A percentile compares a stretch with the other conserved stretches of the same genome.
phyloP scores from a whole-genome alignment of 2,888 invertebrate species.

The Charanyca ferruginea region DNA sequence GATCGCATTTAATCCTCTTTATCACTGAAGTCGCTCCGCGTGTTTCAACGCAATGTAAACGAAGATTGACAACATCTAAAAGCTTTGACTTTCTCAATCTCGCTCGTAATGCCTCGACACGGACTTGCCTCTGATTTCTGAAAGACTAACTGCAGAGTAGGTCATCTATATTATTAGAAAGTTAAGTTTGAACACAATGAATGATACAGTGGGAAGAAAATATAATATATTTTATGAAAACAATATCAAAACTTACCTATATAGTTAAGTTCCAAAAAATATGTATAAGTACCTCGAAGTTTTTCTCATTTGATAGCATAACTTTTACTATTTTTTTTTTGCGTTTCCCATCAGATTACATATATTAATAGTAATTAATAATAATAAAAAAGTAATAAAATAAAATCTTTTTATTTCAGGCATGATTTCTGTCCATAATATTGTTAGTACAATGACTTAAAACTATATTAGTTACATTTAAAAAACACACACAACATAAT shows the following conservation, averaged over 20 bases:
- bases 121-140: constrained; percentile 3
- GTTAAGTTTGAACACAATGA: background rate
- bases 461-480: too few species aligned
- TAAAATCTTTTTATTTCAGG: too few species aligned
- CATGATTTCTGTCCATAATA: too few species aligned
- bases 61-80: constrained; percentile 51
- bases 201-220: background rate
- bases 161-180: background rate
- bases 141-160: background rate
- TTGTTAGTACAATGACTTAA: too few species aligned
- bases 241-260: background rate
- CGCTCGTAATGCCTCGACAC: constrained; percentile 10
- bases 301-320: background rate
- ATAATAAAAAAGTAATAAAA: too few species aligned
- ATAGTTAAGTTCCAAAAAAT: too few species aligned
- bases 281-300: too few species aligned
- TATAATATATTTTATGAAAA: background rate
- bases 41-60: constrained; percentile 29
- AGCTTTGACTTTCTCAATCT: constrained; percentile 39
- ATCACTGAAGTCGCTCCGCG: constrained; percentile 27
- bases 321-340: background rate
- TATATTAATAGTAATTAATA: too few species aligned
- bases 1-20: constrained; percentile 20
- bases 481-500: too few species aligned
- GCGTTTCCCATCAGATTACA: background rate